Evolutionary conservation across 2,888 invertebrate species (phyloP), one percentile per base, ranked within the genome.

Genomic region (Anthoptus insignis): DNA sequence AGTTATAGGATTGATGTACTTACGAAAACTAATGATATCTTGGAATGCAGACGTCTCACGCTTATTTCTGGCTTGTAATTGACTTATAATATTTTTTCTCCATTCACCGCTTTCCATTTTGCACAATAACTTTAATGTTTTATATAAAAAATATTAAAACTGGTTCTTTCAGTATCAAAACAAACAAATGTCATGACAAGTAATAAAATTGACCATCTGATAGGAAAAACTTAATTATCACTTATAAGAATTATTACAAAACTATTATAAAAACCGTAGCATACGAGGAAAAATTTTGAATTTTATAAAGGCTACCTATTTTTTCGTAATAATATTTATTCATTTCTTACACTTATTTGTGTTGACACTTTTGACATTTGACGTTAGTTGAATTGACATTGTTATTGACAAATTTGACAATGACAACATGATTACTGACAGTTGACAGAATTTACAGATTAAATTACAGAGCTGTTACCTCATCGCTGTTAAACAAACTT

Each of bases 1-100:
- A 34, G 42, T 16, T 52, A 0, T 50, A 19, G 86, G 87, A 88
- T 89, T 89, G 88, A 76, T 81, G 81, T 82, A 94, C 97, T 96
- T 95, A 98, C 97, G 97, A 88, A 97, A 96, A 73, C 94, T 88
- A 76, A 98, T 96, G 69, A 98, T 94, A 81, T 97, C 97, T 76
- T 96, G 95, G 86, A 97, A 98, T 77, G 96, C 95, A 67, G 94
- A 88, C 21, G 96, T 96, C 92, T 98, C 97, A 68, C 93, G 94
- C 86, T 94, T 96, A 87, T 98, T 97, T 80, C 98, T 94, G 68
- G 95, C 94, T 67, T 96, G 96, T 68, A 98, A 84, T 81, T 96
- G 96, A 76, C 89, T 91, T 76, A 97, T 91, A 80, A 98, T 95
- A 79, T 92, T 93, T 76, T 94, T 95, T 81, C 97, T 96, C 97